A percentile compares a stretch with the other conserved stretches of the same genome.
phyloP scores from a whole-genome alignment of 2,888 invertebrate species.

The Tanaodytes sp. region DNA sequence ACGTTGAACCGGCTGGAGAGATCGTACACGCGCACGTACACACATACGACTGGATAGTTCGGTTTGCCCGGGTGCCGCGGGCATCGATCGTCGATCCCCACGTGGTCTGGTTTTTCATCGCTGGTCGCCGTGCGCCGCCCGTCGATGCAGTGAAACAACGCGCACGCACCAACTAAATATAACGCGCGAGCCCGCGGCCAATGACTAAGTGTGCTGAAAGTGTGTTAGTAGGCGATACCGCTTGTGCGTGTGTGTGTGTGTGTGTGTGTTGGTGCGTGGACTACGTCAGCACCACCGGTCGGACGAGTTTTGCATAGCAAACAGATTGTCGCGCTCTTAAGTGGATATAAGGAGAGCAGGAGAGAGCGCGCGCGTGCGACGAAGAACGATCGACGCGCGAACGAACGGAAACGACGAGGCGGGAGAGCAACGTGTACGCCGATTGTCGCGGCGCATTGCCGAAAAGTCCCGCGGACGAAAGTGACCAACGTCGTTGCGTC shows the following conservation, averaged over 20 bases:
- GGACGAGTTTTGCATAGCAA: slow-evolving; percentile 71
- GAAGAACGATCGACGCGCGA: too few species aligned
- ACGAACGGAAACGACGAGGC: slow-evolving; percentile 18
- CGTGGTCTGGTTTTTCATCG: slow-evolving; percentile 19
- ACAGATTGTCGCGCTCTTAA: slow-evolving; percentile 70
- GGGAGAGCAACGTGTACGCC: slow-evolving; percentile 21
- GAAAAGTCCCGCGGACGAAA: slow-evolving; percentile 36
- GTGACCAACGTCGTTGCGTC: too few species aligned
- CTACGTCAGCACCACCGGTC: slow-evolving; percentile 68
- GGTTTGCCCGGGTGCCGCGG: too few species aligned
- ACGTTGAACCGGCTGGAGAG: too few species aligned
- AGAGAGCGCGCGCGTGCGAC: slow-evolving; percentile 35
- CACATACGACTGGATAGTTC: too few species aligned
- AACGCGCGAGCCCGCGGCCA: slow-evolving; percentile 59
- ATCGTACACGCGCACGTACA: too few species aligned
- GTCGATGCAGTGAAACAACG: neutral
- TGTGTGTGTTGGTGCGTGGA: slow-evolving; percentile 55
- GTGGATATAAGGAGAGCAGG: slow-evolving; percentile 67
- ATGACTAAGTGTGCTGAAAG: slow-evolving; percentile 67
- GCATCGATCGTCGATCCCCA: slow-evolving; percentile 33
- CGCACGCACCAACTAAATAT: slow-evolving; percentile 39
- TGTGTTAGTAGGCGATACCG: slow-evolving; percentile 67
- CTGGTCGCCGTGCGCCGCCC: neutral
- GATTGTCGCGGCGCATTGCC: slow-evolving; percentile 32
- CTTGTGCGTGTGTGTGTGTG: neutral